Evolutionary conservation across 2,797 vertebrate genomes (phyloP).

Genomic region (Gymnothorax reevesii): DNA sequence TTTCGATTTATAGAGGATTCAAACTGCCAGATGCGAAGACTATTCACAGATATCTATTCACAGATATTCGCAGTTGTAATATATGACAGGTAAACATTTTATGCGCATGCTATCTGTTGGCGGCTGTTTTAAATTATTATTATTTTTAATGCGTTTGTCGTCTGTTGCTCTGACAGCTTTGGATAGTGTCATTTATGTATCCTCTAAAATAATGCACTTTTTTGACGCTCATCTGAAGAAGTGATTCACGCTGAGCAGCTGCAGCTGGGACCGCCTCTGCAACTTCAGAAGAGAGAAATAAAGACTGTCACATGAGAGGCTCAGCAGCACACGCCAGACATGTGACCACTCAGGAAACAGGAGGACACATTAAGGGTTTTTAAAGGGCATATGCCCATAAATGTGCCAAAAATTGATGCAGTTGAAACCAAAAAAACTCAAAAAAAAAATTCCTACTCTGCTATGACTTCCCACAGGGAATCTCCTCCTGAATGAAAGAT

Average conservation of each 20-base stretch:
- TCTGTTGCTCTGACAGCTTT: constrained; percentile 5
- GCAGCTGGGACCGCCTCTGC: background rate
- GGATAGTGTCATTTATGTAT: background rate
- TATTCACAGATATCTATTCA: constrained; percentile 77
- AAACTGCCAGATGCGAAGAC: constrained; percentile 35
- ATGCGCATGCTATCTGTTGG: constrained; percentile 81
- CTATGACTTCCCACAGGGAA: too few relatives aligned
- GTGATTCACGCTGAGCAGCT: background rate
- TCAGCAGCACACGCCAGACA: background rate
- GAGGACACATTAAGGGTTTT: background rate
- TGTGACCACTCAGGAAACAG: background rate
- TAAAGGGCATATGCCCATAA: background rate
- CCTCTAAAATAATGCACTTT: background rate
- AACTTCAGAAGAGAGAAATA: constrained; percentile 20
- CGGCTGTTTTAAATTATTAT: constrained; percentile 67
- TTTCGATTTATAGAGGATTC: background rate
- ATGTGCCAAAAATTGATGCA: background rate
- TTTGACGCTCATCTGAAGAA: background rate
- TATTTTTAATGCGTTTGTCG: constrained; percentile 59
- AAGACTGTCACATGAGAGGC: background rate
- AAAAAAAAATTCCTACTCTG: background rate
- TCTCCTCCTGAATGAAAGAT: too few relatives aligned
- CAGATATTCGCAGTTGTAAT: constrained; percentile 82
- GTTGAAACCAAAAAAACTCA: background rate
- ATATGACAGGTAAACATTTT: constrained; percentile 60